Evolutionary conservation across 2,797 vertebrate genomes (phyloP).

Genomic region (Erethizon dorsatum): DNA sequence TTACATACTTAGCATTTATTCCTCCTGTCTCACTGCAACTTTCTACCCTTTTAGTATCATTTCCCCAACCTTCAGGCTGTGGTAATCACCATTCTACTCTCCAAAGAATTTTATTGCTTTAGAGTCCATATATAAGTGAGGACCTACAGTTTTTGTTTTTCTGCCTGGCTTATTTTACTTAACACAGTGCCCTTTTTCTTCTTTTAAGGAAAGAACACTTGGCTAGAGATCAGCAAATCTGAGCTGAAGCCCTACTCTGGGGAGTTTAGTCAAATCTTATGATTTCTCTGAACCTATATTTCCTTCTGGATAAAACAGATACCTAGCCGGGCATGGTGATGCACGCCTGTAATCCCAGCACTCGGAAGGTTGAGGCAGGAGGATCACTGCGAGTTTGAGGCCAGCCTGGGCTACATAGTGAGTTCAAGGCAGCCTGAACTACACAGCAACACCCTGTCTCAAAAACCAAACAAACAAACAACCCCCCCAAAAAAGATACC

Average conservation of each 20-base stretch:
- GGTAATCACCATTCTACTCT: neutral
- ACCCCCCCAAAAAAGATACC: slow-evolving; percentile 8
- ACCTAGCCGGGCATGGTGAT: neutral
- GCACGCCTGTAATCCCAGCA: no score
- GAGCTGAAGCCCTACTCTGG: slow-evolving; percentile 41
- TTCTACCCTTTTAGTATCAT: neutral
- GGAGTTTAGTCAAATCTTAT: slow-evolving; percentile 18
- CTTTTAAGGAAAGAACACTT: slow-evolving; percentile 44
- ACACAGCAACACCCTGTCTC: no score
- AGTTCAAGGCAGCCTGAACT: no score
- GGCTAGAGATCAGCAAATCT: slow-evolving; percentile 38
- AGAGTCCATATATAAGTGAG: neutral
- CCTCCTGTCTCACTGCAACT: neutral
- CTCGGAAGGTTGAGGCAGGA: no score
- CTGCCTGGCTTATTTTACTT: neutral
- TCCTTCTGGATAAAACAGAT: slow-evolving; percentile 39
- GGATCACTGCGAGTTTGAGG: no score
- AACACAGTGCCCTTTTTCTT: slow-evolving; percentile 12
- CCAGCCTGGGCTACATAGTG: no score
- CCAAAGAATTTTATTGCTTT: neutral
- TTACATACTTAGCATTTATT: neutral
- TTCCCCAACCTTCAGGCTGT: neutral
- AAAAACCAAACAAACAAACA: no score
- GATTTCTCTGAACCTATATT: slow-evolving; percentile 33
- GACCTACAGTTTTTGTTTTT: neutral